A percentile compares a stretch with the other conserved stretches of the same genome.
phyloP scores from a whole-genome alignment of 2,888 invertebrate species.

The Cyaniris semiargus region DNA sequence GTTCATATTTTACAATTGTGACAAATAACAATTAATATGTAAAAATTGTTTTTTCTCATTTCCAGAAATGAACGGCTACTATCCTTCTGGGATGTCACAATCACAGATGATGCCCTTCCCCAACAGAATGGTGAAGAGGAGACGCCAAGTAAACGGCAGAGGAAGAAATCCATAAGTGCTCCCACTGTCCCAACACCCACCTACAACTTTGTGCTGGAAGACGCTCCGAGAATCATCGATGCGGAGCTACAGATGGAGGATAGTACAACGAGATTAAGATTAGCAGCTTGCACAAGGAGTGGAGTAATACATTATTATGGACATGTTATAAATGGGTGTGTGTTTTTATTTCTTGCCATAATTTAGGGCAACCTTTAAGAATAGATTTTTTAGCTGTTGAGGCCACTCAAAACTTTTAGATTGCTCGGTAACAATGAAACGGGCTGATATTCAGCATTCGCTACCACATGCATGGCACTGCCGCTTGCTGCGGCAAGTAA shows the following conservation, averaged over 20 bases:
- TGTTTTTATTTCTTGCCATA: not conserved
- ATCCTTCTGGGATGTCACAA: conserved; percentile 72
- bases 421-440: too few species aligned
- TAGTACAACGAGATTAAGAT: conserved; percentile 73
- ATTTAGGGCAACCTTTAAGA: too few species aligned
- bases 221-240: conserved; percentile 78
- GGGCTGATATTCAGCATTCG: too few species aligned
- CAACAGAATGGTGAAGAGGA: conserved; percentile 59
- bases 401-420: too few species aligned
- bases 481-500: too few species aligned
- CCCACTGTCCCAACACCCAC: conserved; percentile 51
- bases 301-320: conserved; percentile 90
- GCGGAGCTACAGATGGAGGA: conserved; percentile 74
- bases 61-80: conserved; percentile 70
- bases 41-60: too few species aligned
- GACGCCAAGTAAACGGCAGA: conserved; percentile 60
- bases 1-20: too few species aligned
- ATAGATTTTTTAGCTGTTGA: too few species aligned
- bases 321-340: conserved; percentile 87
- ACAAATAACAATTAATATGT: too few species aligned
- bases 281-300: conserved; percentile 83
- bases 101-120: conserved; percentile 55
- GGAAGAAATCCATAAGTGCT: conserved; percentile 54
- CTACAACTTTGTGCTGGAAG: conserved; percentile 85
- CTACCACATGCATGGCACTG: too few species aligned